A percentile compares a stretch with the other conserved stretches of the same genome.
These are phyloP conservation scores for Glossosoma conforme DNA, from an alignment of 1,140 invertebrate species.

Conservation along the genomic window DNA sequence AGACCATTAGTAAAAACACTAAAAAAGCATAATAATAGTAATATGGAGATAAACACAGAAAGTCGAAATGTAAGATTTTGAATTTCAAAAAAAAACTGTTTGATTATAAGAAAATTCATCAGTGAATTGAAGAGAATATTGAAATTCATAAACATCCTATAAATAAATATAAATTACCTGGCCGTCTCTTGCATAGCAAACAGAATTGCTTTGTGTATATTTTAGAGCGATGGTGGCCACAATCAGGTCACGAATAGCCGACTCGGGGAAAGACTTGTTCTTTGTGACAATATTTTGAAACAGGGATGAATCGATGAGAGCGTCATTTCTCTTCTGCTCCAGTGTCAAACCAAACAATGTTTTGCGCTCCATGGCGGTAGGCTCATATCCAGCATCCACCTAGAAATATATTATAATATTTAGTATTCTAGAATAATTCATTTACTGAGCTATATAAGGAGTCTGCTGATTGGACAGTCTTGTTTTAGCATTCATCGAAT, in stretches of 20 bases:
- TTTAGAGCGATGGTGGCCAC: conserved; percentile 96
- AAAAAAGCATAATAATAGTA: too few relatives aligned
- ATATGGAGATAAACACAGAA: too few relatives aligned
- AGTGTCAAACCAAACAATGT: conserved; percentile 88
- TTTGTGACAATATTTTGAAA: conserved; percentile 84
- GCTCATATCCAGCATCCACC: conserved; percentile 86
- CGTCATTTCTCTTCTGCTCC: conserved; percentile 91
- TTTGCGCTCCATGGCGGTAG: conserved; percentile 75
- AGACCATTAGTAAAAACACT: too few relatives aligned
- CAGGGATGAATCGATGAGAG: conserved; percentile 69
- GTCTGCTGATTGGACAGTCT: too few relatives aligned
- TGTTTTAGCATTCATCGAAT: too few relatives aligned
- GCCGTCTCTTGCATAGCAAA: conserved; percentile 71
- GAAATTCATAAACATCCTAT: not conserved
- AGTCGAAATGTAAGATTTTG: too few relatives aligned
- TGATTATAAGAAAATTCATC: too few relatives aligned
- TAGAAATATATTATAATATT: conserved; percentile 40
- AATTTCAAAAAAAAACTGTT: too few relatives aligned
- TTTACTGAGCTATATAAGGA: too few relatives aligned
- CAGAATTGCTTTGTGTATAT: conserved; percentile 97
- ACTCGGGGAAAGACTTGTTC: conserved; percentile 64
- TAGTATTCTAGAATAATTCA: not conserved
- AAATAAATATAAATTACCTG: conserved; percentile 37
- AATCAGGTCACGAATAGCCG: conserved; percentile 83
- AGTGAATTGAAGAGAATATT: too few relatives aligned